A percentile compares a stretch with the other conserved stretches of the same genome.
Conservation (phyloP, 2,888 invertebrate species). For the Cheilosia vernalis region DNA sequence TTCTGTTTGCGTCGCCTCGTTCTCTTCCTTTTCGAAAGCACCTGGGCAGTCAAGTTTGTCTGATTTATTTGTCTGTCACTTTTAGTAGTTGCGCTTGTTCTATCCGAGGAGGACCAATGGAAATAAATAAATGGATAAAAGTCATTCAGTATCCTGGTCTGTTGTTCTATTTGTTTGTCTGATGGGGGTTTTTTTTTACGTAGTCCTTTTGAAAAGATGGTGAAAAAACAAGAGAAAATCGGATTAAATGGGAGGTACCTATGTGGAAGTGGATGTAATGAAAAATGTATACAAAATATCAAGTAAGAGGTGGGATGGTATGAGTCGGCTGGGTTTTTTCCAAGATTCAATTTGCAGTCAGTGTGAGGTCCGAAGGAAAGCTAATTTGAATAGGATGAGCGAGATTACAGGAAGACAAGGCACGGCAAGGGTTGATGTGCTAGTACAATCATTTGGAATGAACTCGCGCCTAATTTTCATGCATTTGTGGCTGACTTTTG, state of each 20-base stretch:
- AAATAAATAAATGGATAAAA: slow-evolving; percentile 51
- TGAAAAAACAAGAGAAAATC: neutral
- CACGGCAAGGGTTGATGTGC: neutral
- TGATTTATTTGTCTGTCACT: slow-evolving; percentile 57
- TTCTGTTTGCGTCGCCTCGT: slow-evolving; percentile 33
- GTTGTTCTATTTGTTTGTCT: slow-evolving; percentile 34
- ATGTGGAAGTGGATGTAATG: neutral
- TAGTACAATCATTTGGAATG: too few species aligned
- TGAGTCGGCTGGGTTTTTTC: neutral
- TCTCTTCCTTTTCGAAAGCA: neutral
- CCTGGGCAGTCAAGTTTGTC: slow-evolving; percentile 34
- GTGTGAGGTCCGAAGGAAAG: slow-evolving; percentile 8
- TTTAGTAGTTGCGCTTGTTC: slow-evolving; percentile 20
- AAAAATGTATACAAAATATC: slow-evolving; percentile 25
- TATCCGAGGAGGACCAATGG: slow-evolving; percentile 16
- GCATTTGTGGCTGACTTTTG: too few species aligned
- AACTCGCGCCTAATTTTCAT: too few species aligned
- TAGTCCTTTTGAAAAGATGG: neutral
- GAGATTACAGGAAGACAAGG: neutral
- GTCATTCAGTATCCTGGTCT: slow-evolving; percentile 23
- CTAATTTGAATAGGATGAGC: slow-evolving; percentile 19
- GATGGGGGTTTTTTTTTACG: neutral
- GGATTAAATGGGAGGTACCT: slow-evolving; percentile 2
- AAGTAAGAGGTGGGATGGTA: slow-evolving; percentile 12
- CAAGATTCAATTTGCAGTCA: neutral